Evolutionary conservation across 2,888 invertebrate species (phyloP), one percentile per base, ranked within the genome.

Genomic region (Nomada fabriciana): DNA sequence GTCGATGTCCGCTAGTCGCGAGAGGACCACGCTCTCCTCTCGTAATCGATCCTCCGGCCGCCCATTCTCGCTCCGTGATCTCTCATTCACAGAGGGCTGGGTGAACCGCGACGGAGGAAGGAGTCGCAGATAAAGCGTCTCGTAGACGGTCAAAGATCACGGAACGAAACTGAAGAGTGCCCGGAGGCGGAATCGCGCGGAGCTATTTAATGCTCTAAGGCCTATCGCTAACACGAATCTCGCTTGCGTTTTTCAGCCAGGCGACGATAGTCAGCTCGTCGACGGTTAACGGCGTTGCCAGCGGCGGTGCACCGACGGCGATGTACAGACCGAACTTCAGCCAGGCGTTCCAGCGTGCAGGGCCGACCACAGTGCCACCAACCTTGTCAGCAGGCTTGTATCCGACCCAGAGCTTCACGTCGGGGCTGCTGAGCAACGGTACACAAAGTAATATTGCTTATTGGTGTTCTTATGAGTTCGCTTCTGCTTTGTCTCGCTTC

Each of bases 251-350:
- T 94, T 94, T 13, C 94, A 95, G 95, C 92, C 95, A 95, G 72
- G 95, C 95, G 36, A 95, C 95, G 82, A 95, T 95, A 74, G 96
- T 95, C 42, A 95, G 95, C 91, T 94, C 93, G 76, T 92, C 94
- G 80, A 91, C 93, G 84, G 93, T 93, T 65, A 94, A 94, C 86
- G 94, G 94, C 60, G 93, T 93, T 53, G 93, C 90, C 60, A 87
- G 89, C 77, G 94, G 94, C 69, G 94, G 95, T 71, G 96, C 96
- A 59, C 95, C 95, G 18, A 95, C 95, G 80, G 96, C 96, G 71
- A 94, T 97, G 94, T 97, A 96, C 94, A 95, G 97, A 94, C 96
- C 96, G 63, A 96, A 96, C 88, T 97, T 97, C 93, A 96, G 96
- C 63, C 96, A 96, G 91, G 96, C 96, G 42, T 97, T 96, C 91